Percentiles rank a stretch among this genome's conserved stretches.
Evolutionary conservation across 2,888 invertebrate species (phyloP).

Genomic region (Pegoplata infirma): DNA sequence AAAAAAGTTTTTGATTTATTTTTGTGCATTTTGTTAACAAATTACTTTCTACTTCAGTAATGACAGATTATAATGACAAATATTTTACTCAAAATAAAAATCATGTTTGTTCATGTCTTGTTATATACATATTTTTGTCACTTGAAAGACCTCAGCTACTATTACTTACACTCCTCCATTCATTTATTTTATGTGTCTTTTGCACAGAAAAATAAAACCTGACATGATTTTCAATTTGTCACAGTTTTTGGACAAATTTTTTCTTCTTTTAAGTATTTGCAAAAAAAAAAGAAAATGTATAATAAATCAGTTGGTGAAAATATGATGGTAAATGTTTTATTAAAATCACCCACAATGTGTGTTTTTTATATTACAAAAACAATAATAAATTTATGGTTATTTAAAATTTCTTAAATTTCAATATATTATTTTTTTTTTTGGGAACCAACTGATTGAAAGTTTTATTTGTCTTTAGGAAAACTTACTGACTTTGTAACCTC

Average conservation of each 20-base stretch:
- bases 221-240: slow-evolving; percentile 60
- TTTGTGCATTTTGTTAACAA: slow-evolving; percentile 55
- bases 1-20: slow-evolving; percentile 53
- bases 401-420: slow-evolving; percentile 3
- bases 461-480: slow-evolving; percentile 8
- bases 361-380: neutral
- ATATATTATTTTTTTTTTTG: neutral
- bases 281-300: no score
- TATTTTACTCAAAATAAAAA: slow-evolving; percentile 24
- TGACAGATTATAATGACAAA: slow-evolving; percentile 57
- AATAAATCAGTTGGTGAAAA: slow-evolving; percentile 43
- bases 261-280: neutral
- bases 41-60: slow-evolving; percentile 59
- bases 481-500: slow-evolving; percentile 24
- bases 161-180: neutral
- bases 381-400: slow-evolving; percentile 7
- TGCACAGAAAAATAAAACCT: slow-evolving; percentile 43
- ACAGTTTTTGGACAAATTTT: slow-evolving; percentile 32
- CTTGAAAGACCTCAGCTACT: neutral
- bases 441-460: neutral
- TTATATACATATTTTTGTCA: neutral
- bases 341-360: slow-evolving; percentile 11
- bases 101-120: neutral
- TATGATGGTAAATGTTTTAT: slow-evolving; percentile 38
- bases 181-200: slow-evolving; percentile 19